phyloP scores from a whole-genome alignment of 2,888 invertebrate species.

The Gymnoscelis rufifasciata region DNA sequence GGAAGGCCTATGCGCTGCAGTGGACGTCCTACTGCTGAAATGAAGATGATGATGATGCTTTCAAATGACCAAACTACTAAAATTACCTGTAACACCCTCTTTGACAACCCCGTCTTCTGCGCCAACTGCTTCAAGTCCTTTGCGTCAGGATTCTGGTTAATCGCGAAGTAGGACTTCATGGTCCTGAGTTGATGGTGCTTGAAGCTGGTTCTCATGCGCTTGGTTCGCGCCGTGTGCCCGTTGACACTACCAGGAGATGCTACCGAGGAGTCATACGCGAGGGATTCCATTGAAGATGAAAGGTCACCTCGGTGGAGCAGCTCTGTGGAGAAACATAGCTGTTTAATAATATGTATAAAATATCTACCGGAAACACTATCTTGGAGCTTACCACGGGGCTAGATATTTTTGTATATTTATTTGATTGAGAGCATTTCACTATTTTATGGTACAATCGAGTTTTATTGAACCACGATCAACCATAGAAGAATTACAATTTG shows the following conservation, averaged over 20 bases:
- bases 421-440: no score
- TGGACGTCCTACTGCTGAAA: no score
- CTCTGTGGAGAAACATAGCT: constrained; percentile 76
- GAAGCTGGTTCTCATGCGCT: constrained; percentile 99
- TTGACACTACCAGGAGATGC: constrained; percentile 84
- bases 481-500: no score
- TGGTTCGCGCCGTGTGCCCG: constrained; percentile 84
- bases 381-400: no score
- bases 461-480: no score
- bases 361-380: no score
- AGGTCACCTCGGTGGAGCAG: constrained; percentile 86
- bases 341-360: no score
- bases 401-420: no score
- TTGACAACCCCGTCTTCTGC: constrained; percentile 98
- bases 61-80: neutral
- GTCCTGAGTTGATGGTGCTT: constrained; percentile 99
- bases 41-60: no score
- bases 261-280: constrained; percentile 86
- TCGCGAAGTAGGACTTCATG: constrained; percentile 99
- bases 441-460: no score
- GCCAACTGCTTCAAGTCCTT: constrained; percentile 99
- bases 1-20: neutral
- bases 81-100: constrained; percentile 96
- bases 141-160: constrained; percentile 99
- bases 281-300: constrained; percentile 87